phyloP scores from a whole-genome alignment of 2,888 invertebrate species.

The Meandrusa payeni region DNA sequence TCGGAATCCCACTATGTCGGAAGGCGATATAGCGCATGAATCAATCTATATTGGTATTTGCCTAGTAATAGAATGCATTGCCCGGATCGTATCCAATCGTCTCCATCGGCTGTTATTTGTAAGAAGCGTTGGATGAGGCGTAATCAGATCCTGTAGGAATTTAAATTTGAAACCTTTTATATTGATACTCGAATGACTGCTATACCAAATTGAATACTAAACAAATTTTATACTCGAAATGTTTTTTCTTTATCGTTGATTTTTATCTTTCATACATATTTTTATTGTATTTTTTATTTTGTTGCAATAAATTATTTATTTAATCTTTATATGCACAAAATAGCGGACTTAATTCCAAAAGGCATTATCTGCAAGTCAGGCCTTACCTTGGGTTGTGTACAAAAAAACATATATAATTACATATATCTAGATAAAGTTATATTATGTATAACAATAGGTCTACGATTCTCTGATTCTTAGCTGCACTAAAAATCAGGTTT shows the following conservation, averaged over 20 bases:
- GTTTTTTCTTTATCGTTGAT: neutral
- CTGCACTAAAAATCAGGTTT: too few species aligned
- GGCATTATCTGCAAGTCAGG: too few species aligned
- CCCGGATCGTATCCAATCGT: conserved; percentile 19
- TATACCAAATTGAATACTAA: conserved; percentile 6
- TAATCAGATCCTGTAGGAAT: conserved; percentile 18
- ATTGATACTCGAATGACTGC: neutral
- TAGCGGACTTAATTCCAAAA: too few species aligned
- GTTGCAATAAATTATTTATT: too few species aligned
- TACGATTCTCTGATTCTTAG: too few species aligned
- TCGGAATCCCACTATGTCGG: conserved; percentile 47
- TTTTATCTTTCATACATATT: too few species aligned
- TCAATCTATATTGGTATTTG: conserved; percentile 49
- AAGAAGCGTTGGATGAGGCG: conserved; percentile 16
- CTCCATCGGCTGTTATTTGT: conserved; percentile 19
- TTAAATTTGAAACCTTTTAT: conserved; percentile 16
- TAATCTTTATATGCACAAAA: too few species aligned
- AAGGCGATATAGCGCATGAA: conserved; percentile 76
- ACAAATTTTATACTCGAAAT: neutral
- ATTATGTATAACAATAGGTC: too few species aligned
- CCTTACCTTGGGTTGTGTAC: too few species aligned
- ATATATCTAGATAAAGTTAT: too few species aligned
- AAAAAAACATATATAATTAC: too few species aligned
- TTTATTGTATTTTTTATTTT: too few species aligned
- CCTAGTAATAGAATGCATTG: conserved; percentile 24